Evolutionary conservation across 1,140 invertebrate species (phyloP).

Genomic region (Procambarus virginalis): DNA sequence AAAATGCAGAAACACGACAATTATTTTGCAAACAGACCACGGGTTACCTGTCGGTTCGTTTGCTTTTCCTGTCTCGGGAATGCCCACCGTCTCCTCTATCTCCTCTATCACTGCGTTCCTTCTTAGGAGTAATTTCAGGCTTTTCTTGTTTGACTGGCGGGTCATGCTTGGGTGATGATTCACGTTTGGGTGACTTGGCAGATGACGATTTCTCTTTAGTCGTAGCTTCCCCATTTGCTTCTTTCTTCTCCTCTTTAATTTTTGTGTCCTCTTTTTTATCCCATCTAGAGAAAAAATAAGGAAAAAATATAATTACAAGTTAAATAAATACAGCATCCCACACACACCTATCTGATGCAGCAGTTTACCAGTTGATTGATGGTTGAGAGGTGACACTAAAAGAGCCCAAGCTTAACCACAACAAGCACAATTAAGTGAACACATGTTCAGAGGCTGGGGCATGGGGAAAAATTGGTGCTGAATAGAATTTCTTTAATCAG

Average conservation of each 20-base stretch:
- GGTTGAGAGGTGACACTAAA: no score
- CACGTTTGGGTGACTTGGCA: conserved; percentile 55
- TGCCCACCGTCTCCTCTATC: conserved; percentile 37
- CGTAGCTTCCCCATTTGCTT: conserved; percentile 73
- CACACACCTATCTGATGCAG: no score
- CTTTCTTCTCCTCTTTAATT: conserved; percentile 74
- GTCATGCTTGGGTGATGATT: conserved; percentile 50
- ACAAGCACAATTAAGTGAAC: no score
- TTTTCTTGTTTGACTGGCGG: conserved; percentile 67
- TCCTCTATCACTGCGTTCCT: conserved; percentile 70
- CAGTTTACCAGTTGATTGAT: no score
- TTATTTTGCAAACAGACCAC: no score
- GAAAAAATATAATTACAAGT: no score
- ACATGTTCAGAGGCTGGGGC: no score
- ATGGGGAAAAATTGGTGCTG: no score
- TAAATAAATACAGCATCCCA: no score
- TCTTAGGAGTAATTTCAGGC: conserved; percentile 73
- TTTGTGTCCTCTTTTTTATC: conserved; percentile 61
- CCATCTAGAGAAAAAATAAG: conserved; percentile 28
- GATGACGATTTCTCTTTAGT: conserved; percentile 74
- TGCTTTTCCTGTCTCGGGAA: conserved; percentile 75
- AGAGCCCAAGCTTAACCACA: no score
- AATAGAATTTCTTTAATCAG: no score
- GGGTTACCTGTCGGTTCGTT: conserved; percentile 67
- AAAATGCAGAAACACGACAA: no score